Evolutionary conservation across 2,888 invertebrate species (phyloP), one percentile per base, ranked within the genome.

Genomic region (Danaus chrysippus): DNA sequence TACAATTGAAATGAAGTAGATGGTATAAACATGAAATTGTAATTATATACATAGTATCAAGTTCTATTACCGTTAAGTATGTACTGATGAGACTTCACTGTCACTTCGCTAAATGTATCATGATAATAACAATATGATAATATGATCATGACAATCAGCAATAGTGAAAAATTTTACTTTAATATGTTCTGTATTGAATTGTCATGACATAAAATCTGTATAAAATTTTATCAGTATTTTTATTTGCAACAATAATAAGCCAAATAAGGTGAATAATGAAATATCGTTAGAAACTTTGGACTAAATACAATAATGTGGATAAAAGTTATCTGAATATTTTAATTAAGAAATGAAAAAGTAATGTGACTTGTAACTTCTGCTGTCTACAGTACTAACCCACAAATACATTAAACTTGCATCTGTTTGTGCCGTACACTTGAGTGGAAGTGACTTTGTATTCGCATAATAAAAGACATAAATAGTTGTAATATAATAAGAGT

Each of bases 371-470:
- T 13, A 49, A 49, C 65, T 66, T 70, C 67, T 69, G 67, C 67
- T 71, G 69, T 72, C 67, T 59, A 73, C 70, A 10, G 57, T 62
- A 58, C 11, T 54, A 58, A 11, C 58, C 61, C 44, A 46, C 67
- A 69, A n/a, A 73, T 73, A 81, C 83, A 85, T 84, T 86, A 85
- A 86, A 86, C 79, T 84, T 87, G 86, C 82, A 86, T 86, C 83
- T 83, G 84, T 82, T 81, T 81, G 83, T 77, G 83, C 54, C 58
- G 54, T 52, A 59, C 64, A 63, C 58, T 64, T 56, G 54, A 54
- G 61, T 55, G 61, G 53, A 42, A 59, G 56, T 17, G 61, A 61
- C 62, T 62, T 62, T 59, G 62, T 49, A 56, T 23, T 42, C 54
- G 46, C 42, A 53, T 41, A 42, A 56, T 12, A 54, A 42, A 9